These are phyloP conservation scores for Gymnosoma rotundatum DNA, from an alignment of 2,888 invertebrate species.

Conservation along the genomic window DNA sequence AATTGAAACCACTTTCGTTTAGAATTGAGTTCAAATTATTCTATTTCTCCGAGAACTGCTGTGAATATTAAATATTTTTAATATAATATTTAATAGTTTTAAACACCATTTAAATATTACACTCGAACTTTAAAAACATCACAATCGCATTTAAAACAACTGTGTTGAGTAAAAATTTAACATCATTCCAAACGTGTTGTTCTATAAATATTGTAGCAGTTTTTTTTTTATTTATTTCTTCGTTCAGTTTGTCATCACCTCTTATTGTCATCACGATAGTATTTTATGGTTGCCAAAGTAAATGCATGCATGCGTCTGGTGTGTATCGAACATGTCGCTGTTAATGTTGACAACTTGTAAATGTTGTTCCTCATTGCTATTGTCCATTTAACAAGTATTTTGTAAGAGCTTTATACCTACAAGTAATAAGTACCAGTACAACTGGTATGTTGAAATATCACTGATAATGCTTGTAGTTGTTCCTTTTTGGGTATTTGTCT, in stretches of 20 bases:
- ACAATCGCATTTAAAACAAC: too few relatives aligned
- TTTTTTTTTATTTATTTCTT: slow-evolving; percentile 29
- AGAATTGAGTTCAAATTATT: too few relatives aligned
- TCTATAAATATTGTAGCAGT: slow-evolving; percentile 5
- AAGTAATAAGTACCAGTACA: slow-evolving; percentile 21
- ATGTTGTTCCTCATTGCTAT: slow-evolving; percentile 51
- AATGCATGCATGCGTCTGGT: slow-evolving; percentile 10
- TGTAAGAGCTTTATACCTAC: slow-evolving; percentile 28
- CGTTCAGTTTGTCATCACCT: slow-evolving; percentile 52
- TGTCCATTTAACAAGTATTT: slow-evolving; percentile 23
- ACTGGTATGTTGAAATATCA: slow-evolving; percentile 32
- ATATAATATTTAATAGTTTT: too few relatives aligned
- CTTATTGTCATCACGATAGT: slow-evolving; percentile 58
- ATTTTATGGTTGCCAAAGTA: slow-evolving; percentile 5
- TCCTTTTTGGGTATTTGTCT: slow-evolving; percentile 3
- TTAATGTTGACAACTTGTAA: slow-evolving; percentile 58
- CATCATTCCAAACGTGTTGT: neutral
- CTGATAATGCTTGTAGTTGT: slow-evolving; percentile 3
- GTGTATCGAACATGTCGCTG: slow-evolving; percentile 42
- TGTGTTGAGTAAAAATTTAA: too few relatives aligned
- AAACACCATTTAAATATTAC: too few relatives aligned
- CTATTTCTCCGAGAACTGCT: too few relatives aligned
- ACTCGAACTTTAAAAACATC: too few relatives aligned
- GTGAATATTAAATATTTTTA: too few relatives aligned
- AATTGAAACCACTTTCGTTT: too few relatives aligned